These are phyloP conservation scores for Micropterix aruncella DNA, from an alignment of 2,888 invertebrate genomes.

Conservation along the genomic window DNA sequence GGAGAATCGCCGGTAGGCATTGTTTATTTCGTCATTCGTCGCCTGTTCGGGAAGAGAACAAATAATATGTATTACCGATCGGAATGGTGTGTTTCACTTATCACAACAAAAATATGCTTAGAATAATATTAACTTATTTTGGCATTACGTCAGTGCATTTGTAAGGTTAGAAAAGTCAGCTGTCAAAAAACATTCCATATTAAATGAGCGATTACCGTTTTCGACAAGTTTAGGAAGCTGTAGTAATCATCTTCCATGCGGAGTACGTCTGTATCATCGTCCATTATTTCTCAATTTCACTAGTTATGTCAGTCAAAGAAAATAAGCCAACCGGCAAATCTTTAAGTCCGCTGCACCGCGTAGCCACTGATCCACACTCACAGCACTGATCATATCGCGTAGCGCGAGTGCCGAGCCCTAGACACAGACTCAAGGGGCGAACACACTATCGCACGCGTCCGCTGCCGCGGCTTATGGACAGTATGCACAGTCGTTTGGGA, in stretches of 20 bases:
- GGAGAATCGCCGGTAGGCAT: constrained; percentile 84
- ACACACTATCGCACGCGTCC: too few relatives aligned
- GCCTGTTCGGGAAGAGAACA: constrained; percentile 48
- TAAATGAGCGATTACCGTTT: constrained; percentile 58
- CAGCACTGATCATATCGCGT: too few relatives aligned
- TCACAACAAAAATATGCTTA: neutral
- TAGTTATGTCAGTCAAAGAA: too few relatives aligned
- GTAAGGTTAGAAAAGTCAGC: constrained; percentile 2
- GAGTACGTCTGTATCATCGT: neutral
- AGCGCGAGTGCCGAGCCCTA: too few relatives aligned
- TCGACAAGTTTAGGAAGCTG: constrained; percentile 72
- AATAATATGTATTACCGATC: neutral
- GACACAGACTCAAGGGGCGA: too few relatives aligned
- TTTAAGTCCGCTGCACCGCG: too few relatives aligned
- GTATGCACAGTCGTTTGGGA: too few relatives aligned
- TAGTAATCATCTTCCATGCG: constrained; percentile 71
- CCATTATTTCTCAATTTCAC: too few relatives aligned
- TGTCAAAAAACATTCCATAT: neutral
- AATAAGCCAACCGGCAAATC: too few relatives aligned
- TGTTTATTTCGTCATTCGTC: constrained; percentile 79
- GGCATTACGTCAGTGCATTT: neutral
- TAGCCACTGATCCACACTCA: too few relatives aligned
- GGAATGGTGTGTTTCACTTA: neutral
- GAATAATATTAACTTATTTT: neutral
- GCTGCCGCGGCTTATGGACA: too few relatives aligned